A percentile compares a stretch with the other conserved stretches of the same genome.
Conservation (phyloP, 2,113 vertebrate species). For the Pan troglodytes region DNA sequence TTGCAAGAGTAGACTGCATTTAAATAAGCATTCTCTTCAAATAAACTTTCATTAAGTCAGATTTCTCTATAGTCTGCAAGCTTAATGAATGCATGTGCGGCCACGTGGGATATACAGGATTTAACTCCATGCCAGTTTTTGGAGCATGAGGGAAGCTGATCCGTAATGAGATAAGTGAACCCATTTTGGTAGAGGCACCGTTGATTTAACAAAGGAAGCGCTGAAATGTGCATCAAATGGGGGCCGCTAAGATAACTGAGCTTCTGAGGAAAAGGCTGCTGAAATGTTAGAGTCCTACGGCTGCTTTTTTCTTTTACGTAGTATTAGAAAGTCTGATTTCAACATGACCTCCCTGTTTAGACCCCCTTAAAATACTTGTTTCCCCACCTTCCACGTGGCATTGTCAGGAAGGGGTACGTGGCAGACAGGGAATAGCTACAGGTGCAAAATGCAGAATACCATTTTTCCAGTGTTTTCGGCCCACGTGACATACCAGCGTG, state of each 20-base stretch:
- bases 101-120: fast-evolving
- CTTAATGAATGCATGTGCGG: neutral
- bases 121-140: neutral
- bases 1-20: slow-evolving; percentile 62
- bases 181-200: neutral
- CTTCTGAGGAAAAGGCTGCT: neutral
- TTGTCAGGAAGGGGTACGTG: neutral
- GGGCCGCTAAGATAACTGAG: neutral
- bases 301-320: neutral
- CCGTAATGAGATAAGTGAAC: neutral
- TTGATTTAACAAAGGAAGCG: neutral
- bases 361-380: neutral
- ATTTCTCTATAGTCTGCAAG: neutral
- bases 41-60: slow-evolving; percentile 61
- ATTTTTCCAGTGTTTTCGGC: slow-evolving; percentile 3
- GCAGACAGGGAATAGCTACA: neutral
- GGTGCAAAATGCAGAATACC: neutral
- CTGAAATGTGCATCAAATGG: neutral
- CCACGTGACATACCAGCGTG: neutral
- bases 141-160: neutral
- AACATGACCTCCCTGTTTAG: neutral
- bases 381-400: neutral
- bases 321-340: neutral
- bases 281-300: neutral
- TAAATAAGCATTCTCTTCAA: slow-evolving; percentile 71